Evolutionary conservation across 2,797 vertebrate genomes (phyloP).

Genomic region (Emydoidea blandingii): DNA sequence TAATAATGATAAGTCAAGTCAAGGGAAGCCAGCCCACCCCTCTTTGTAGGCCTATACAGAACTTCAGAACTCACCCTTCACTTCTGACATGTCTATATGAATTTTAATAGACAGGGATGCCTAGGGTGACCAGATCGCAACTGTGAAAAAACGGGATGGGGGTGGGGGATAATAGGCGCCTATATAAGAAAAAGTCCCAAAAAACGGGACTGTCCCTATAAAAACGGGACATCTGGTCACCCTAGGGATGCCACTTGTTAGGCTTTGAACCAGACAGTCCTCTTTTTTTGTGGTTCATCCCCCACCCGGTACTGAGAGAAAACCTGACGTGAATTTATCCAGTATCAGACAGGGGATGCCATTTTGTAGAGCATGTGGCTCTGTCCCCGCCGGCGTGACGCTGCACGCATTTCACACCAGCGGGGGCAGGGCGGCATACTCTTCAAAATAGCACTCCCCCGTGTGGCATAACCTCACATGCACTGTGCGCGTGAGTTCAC

Average conservation of each 20-base stretch:
- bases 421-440: accelerated
- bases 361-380: background rate
- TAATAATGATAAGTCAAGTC: background rate
- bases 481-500: background rate
- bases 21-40: background rate
- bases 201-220: too few species aligned
- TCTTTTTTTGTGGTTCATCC: background rate
- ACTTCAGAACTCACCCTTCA: background rate
- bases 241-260: background rate
- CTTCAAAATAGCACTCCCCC: background rate
- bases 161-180: too few species aligned
- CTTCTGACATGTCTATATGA: background rate
- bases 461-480: background rate
- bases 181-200: too few species aligned
- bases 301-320: background rate
- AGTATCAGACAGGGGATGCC: background rate
- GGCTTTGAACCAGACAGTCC: background rate
- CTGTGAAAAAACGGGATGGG: too few species aligned
- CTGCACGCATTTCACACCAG: background rate
- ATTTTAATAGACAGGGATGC: background rate
- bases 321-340: background rate
- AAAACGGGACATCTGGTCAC: too few species aligned
- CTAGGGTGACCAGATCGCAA: too few species aligned
- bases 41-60: background rate
- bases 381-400: background rate